Evolutionary conservation across 2,113 vertebrate species (phyloP).

Genomic region (Semnornis frantzii): DNA sequence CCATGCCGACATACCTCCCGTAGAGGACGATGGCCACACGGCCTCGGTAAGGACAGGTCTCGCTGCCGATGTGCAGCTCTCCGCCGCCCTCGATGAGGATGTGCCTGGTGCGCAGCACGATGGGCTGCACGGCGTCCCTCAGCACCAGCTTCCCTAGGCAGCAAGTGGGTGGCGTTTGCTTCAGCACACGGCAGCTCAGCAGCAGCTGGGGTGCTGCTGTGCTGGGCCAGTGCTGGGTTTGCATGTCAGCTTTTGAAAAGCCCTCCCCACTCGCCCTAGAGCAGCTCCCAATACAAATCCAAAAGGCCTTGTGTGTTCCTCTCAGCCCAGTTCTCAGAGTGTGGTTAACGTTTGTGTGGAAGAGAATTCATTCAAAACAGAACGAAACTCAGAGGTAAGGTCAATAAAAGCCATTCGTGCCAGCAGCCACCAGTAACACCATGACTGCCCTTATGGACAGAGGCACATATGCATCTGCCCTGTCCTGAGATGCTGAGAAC

Average conservation of each 20-base stretch:
- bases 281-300: background rate
- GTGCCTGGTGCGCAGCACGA: constrained; percentile 85
- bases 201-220: background rate
- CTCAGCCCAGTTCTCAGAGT: background rate
- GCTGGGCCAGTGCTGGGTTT: background rate
- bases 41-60: constrained; percentile 90
- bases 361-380: background rate
- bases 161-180: background rate
- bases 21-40: constrained; percentile 87
- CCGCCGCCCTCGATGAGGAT: constrained; percentile 89
- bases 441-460: background rate
- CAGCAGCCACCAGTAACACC: background rate
- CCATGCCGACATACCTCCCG: constrained; percentile 81
- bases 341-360: background rate
- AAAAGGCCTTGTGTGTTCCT: background rate
- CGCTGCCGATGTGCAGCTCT: constrained; percentile 89
- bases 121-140: constrained; percentile 82
- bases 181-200: background rate
- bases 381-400: background rate
- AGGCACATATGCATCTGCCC: background rate
- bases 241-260: background rate
- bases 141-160: constrained; percentile 89
- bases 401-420: background rate
- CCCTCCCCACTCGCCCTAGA: background rate
- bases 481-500: background rate